These are phyloP conservation scores for Corbicula japonica DNA, from an alignment of 2,888 invertebrate species.

Conservation along the genomic window DNA sequence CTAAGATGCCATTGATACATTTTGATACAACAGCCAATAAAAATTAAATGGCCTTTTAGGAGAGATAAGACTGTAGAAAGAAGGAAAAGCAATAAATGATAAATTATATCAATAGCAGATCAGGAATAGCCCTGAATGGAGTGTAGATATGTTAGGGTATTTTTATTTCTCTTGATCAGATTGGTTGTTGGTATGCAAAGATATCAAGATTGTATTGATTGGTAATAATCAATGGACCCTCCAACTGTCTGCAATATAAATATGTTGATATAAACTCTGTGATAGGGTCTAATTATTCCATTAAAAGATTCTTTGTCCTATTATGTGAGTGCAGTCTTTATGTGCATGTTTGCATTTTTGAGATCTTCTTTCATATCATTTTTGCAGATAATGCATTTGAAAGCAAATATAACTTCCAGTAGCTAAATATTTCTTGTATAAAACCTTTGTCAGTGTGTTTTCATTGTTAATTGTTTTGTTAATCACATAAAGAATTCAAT, in stretches of 20 bases:
- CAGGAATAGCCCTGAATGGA: conserved; percentile 6
- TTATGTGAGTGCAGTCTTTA: background rate
- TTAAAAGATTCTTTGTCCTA: conserved; percentile 11
- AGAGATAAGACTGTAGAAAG: conserved; percentile 3
- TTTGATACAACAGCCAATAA: too few relatives aligned
- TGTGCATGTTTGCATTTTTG: too few relatives aligned
- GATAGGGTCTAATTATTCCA: background rate
- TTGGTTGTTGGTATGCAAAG: conserved; percentile 21
- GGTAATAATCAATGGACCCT: conserved; percentile 25
- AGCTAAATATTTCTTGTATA: too few relatives aligned
- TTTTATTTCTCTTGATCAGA: conserved; percentile 20
- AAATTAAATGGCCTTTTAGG: conserved; percentile 1
- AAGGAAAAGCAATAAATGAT: conserved; percentile 14
- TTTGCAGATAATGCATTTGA: too few relatives aligned
- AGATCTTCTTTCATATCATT: too few relatives aligned
- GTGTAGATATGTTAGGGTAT: conserved; percentile 1
- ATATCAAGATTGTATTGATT: conserved; percentile 31
- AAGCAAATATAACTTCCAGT: too few relatives aligned
- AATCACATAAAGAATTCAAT: too few relatives aligned
- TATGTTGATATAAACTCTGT: conserved; percentile 6
- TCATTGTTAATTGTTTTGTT: too few relatives aligned
- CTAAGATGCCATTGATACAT: background rate
- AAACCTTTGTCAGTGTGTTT: too few relatives aligned
- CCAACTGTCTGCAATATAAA: conserved; percentile 14
- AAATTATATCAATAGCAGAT: conserved; percentile 17